Evolutionary conservation across 35 echinoderm and acorn worm genomes (phyloP).

Genomic region (Apostichopus parvimensis): DNA sequence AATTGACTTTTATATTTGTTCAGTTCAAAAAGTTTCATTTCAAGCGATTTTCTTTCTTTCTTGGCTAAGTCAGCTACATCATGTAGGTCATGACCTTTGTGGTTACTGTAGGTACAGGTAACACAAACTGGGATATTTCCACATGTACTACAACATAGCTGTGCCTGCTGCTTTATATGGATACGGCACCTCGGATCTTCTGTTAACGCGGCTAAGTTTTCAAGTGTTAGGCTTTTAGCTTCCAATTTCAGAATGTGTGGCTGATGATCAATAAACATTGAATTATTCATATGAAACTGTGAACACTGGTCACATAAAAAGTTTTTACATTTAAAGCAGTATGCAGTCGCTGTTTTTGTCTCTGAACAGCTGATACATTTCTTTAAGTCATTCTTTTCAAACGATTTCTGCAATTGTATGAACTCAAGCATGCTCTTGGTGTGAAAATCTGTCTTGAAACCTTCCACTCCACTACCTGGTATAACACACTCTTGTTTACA

Average conservation of each 20-base stretch:
- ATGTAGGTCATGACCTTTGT: constrained; percentile 23
- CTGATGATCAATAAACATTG: constrained; percentile 9
- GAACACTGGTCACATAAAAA: neutral
- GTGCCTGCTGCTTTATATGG: neutral
- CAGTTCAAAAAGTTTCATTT: neutral
- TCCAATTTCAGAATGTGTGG: neutral
- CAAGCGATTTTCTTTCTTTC: neutral
- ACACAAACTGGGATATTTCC: constrained; percentile 17
- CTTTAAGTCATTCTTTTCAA: neutral
- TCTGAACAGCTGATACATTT: neutral
- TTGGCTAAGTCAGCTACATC: neutral
- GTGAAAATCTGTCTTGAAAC: constrained; percentile 30
- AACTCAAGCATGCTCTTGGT: constrained; percentile 30
- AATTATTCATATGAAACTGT: neutral
- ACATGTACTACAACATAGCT: constrained; percentile 22
- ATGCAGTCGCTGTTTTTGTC: neutral
- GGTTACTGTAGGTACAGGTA: constrained; percentile 10
- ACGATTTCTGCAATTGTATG: constrained; percentile 25
- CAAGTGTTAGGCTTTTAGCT: constrained; percentile 17
- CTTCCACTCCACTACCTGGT: neutral
- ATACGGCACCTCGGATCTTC: constrained; percentile 9
- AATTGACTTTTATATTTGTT: neutral
- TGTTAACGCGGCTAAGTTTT: neutral
- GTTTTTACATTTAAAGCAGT: neutral
- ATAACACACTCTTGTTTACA: neutral